Evolutionary conservation across 1,140 invertebrate genomes (phyloP).

Genomic region (Drosophila azteca): DNA sequence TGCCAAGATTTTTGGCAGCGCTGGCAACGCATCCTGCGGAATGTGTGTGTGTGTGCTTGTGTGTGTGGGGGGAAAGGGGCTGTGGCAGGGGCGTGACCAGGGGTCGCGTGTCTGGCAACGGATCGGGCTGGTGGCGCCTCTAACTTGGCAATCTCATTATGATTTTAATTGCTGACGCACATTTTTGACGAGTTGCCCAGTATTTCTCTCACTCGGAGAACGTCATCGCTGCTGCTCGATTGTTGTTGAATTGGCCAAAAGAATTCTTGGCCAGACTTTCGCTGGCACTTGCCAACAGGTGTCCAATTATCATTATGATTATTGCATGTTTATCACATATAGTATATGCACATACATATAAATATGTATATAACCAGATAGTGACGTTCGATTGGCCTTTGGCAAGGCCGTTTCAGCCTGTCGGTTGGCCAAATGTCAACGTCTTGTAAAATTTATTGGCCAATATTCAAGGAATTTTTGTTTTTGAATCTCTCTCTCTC

Average conservation of each 20-base stretch:
- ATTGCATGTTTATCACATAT: slow-evolving; percentile 38
- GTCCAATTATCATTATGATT: slow-evolving; percentile 73
- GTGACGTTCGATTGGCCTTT: slow-evolving; percentile 77
- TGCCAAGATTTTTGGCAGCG: slow-evolving; percentile 72
- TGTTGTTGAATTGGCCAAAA: slow-evolving; percentile 72
- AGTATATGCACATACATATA: not conserved
- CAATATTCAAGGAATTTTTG: slow-evolving; percentile 72
- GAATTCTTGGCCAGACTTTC: slow-evolving; percentile 53
- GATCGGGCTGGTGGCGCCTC: slow-evolving; percentile 51
- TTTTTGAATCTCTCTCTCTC: slow-evolving; percentile 7
- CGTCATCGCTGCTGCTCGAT: slow-evolving; percentile 64
- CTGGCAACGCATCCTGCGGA: slow-evolving; percentile 76
- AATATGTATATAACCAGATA: slow-evolving; percentile 22
- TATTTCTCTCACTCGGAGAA: slow-evolving; percentile 41
- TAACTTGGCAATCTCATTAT: slow-evolving; percentile 78
- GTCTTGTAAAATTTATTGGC: slow-evolving; percentile 82
- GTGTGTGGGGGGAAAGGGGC: slow-evolving; percentile 15
- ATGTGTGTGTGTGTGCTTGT: slow-evolving; percentile 45
- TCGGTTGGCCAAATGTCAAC: slow-evolving; percentile 66
- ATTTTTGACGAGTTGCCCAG: slow-evolving; percentile 81
- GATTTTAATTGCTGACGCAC: slow-evolving; percentile 83
- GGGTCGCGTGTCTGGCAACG: slow-evolving; percentile 61
- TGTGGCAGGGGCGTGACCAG: slow-evolving; percentile 38
- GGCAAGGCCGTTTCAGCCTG: slow-evolving; percentile 53
- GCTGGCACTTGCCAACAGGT: slow-evolving; percentile 62